These are phyloP conservation scores for Liparis tanakae DNA, from an alignment of 2,797 vertebrate species.

Conservation along the genomic window DNA sequence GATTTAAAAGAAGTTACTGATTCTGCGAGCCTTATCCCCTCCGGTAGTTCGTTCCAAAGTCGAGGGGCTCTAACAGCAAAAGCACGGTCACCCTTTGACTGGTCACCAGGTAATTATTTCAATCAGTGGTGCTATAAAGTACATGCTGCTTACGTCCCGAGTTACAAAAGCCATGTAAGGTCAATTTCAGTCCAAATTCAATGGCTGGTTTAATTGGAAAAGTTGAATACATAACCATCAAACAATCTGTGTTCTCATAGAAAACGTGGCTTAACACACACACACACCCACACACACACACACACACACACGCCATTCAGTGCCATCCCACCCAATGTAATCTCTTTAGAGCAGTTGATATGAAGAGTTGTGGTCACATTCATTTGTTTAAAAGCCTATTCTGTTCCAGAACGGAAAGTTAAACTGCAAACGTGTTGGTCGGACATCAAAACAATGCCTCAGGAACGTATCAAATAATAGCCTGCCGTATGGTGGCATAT, in stretches of 20 bases:
- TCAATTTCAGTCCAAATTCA: not conserved
- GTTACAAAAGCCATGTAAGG: not conserved
- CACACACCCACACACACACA: not conserved
- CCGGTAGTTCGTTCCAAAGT: no score
- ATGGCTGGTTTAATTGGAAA: not conserved
- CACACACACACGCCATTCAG: not conserved
- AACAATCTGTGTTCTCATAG: not conserved
- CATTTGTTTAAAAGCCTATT: not conserved
- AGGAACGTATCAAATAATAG: conserved; percentile 7
- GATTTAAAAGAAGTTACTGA: no score
- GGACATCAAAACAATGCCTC: conserved; percentile 12
- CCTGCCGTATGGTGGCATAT: conserved; percentile 32
- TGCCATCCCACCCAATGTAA: not conserved
- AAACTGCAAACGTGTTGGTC: not conserved
- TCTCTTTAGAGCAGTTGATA: not conserved
- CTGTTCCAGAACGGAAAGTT: not conserved
- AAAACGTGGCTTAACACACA: not conserved
- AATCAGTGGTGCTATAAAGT: not conserved
- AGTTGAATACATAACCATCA: not conserved
- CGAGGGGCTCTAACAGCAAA: no score
- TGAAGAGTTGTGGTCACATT: not conserved
- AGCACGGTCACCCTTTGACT: no score
- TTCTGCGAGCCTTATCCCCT: no score
- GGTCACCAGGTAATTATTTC: not conserved
- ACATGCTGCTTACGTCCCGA: not conserved